Conservation (phyloP, 2,888 invertebrate species). For the Isotomurus palustris region DNA sequence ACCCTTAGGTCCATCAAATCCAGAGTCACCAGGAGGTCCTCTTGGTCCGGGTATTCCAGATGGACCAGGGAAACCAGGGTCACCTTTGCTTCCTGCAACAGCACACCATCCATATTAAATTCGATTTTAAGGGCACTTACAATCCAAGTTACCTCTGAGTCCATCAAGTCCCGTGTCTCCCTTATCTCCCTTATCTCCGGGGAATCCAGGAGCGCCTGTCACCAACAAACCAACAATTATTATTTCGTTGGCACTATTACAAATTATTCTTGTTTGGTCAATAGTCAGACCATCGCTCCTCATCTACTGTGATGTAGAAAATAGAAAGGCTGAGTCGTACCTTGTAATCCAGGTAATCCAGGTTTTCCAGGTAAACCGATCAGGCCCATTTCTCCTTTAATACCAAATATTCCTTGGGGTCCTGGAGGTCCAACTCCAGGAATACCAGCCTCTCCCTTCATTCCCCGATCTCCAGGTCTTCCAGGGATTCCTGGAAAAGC, state of each 20-base stretch:
- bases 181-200: constrained; percentile 66
- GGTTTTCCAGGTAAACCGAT: constrained; percentile 43
- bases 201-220: constrained; percentile 54
- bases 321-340: too few species aligned
- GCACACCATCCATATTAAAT: too few species aligned
- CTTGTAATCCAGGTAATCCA: constrained; percentile 32
- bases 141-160: too few species aligned
- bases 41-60: constrained; percentile 47
- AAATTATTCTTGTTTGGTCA: too few species aligned
- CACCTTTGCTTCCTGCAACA: constrained; percentile 54
- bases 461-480: constrained; percentile 52
- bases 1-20: constrained; percentile 63
- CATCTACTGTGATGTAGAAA: too few species aligned
- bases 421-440: constrained; percentile 65
- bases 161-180: constrained; percentile 60
- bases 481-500: constrained; percentile 57
- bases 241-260: too few species aligned
- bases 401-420: constrained; percentile 57
- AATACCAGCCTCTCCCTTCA: constrained; percentile 67
- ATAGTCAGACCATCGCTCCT: too few species aligned
- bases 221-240: too few species aligned
- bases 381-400: constrained; percentile 44
- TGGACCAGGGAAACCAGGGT: constrained; percentile 69
- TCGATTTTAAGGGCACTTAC: too few species aligned
- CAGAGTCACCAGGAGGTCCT: constrained; percentile 63